Evolutionary conservation across 2,797 vertebrate species (phyloP), one percentile per base, ranked within the genome.

Genomic region (Typhlichthys subterraneus): DNA sequence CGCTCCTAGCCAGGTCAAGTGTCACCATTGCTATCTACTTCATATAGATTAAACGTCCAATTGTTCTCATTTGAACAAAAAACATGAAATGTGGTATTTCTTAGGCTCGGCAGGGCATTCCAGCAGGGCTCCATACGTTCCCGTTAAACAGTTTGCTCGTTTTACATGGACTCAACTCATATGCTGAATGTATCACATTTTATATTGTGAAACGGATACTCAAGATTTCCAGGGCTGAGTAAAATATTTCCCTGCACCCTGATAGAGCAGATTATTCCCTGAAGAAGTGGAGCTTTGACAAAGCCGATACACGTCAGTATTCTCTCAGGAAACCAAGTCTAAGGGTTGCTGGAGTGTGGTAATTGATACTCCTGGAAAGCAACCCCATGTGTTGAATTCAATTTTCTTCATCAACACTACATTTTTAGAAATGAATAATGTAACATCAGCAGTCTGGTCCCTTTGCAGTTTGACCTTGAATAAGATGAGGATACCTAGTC

Each of bases 341-440:
- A 72, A 1, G 57, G 42, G 23, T 31, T 59, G 59, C 31, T 15
- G 50, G 58, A 62, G 29, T 49, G 65, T 60, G 63, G 75, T 63
- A 53, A 76, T 73, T 67, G 69, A 69, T 63, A 59, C 46, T 70
- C 46, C 5, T 65, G 47, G 48, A 65, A 46, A 13, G 17, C 45
- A 13, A 12, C 50, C 12, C 13, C 14, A 14, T 9, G 53, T 48
- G 17, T 51, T 1, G 5, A 38, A 55, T 38, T 63, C 17, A 54
- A 15, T 63, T 45, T 5, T 33, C 4, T 53, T 64, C 50, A 63
- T 77, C 53, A 64, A 55, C 59, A 12, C 65, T 48, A 15, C 60
- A 64, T 67, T 57, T 50, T 51, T 6, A 51, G 50, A 8, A 17
- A 51, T 15, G 12, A 23, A 54, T 45, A 10, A 11, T 7, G 42